Evolutionary conservation across 2,888 invertebrate species (phyloP).

Genomic region (Eupithecia insigniata): DNA sequence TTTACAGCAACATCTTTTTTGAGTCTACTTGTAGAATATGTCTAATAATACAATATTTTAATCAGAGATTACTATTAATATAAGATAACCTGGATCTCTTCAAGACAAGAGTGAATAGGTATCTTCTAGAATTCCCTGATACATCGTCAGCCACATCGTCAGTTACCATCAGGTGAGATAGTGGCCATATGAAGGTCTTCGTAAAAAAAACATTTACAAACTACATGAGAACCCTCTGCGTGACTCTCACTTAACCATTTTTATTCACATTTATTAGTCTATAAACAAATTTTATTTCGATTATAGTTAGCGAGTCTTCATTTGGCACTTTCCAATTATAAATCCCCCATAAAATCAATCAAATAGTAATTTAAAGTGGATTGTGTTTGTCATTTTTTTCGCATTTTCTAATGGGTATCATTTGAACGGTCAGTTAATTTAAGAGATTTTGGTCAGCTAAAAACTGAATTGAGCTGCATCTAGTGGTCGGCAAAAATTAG

Average conservation of each 20-base stretch:
- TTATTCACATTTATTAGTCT: not conserved
- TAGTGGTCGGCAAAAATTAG: no score
- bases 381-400: not conserved
- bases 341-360: slow-evolving; percentile 6
- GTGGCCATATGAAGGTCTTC: not conserved
- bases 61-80: not conserved
- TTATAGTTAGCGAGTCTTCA: slow-evolving; percentile 4
- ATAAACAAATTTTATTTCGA: slow-evolving; percentile 52
- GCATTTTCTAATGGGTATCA: no score
- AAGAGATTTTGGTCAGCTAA: no score
- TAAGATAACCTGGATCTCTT: not conserved
- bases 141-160: not conserved
- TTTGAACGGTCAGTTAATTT: no score
- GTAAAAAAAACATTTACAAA: not conserved
- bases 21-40: not conserved
- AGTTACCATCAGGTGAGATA: not conserved
- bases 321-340: slow-evolving; percentile 5
- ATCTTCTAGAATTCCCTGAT: not conserved
- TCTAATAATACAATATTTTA: not conserved
- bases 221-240: not conserved
- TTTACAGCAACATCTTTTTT: not conserved
- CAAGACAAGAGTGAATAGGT: not conserved
- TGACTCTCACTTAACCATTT: not conserved
- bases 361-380: slow-evolving; percentile 5
- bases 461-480: no score